Evolutionary conservation across 2,113 vertebrate species (phyloP), one percentile per base, ranked within the genome.

Genomic region (Varanus salvator): DNA sequence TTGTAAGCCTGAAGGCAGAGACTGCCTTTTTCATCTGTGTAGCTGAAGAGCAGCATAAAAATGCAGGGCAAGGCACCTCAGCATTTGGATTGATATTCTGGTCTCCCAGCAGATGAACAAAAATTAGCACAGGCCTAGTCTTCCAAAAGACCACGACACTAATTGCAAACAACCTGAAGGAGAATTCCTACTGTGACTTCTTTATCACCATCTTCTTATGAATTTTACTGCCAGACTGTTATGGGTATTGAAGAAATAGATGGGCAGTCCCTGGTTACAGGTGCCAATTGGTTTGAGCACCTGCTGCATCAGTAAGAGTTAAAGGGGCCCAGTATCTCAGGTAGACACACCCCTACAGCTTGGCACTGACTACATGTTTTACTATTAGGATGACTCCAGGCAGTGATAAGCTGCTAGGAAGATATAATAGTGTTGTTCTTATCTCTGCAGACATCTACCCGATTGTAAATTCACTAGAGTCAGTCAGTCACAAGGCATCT

Each of bases 401-500:
- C 66, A 76, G 34, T 15, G 71, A 90, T 52, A 84, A 87, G n/a
- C 71, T 85, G 82, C 82, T 66, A 88, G 54, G 54, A 71, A 85
- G 68, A 74, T 80, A 72, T 74, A 88, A 91, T 38, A 29, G 64
- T 38, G 34, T 34, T 86, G 68, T 91, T 76, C 34, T 87, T 48
- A 29, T 86, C 11, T 89, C 87, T 12, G 48, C 29, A 86, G 84
- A 76, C 72, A 76, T 77, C 27, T 75, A 69, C n/a, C 87, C 71
- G 76, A 60, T 68, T 89, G 48, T 86, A 89, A 86, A 86, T 89
- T 89, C 91, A 89, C 80, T 71, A 34, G 44, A 68, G 66, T 80
- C 68, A 75, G 75, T 68, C 69, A 75, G 77, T 75, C 82, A 85
- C 44, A 54, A 72, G 54, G 75, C 81, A 54, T 50, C 38, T 74